Base-by-base conservation (phyloP, 2,888 invertebrate species). In the Ferdinandea cuprea region DNA sequence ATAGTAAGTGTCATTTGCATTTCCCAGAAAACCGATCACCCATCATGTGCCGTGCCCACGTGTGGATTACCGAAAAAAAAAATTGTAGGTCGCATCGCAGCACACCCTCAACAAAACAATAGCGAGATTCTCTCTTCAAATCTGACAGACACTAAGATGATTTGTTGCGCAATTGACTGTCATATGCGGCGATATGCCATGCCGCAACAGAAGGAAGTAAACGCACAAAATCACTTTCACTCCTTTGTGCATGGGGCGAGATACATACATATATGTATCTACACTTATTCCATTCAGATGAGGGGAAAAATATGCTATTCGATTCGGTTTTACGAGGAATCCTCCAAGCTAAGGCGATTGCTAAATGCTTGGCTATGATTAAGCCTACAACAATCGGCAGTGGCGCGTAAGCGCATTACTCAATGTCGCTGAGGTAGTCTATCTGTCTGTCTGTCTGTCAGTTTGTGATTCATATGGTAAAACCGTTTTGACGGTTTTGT, bases 261-360 rank as follows among this genome's bases (percentile, higher is more conserved):
- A n/a, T n/a, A n/a, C n/a, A n/a, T n/a, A n/a, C n/a, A n/a, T n/a
- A n/a, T n/a, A n/a, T n/a, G n/a, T n/a, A n/a, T n/a, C n/a, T 54
- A 63, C 52, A 72, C 72, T 73, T 63, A 73, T 73, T 73, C 73
- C 73, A 63, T 73, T 73, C 73, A 73, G 56, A 48, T 48, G 65
- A 63, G 63, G 56, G 65, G 63, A 73, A 73, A 71, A 73, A 63
- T 73, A 37, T 73, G 54, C 56, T 54, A 63, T 56, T 65, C 63
- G 63, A 46, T n/a, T 11, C 54, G 63, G n/a, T 68, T 56, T 68
- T 35, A 32, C 13, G 19, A 28, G 58, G 48, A 37, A 48, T 48
- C 46, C 19, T 13, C 21, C n/a, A n/a, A 15, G 0, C 35, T 9
- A 19, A 30, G 11, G 8, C 63, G 63, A 25, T 42, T 56, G 46